Evolutionary conservation across 2,113 vertebrate genomes (phyloP), one percentile per base, ranked within the genome.

Genomic region (Carassius carassius): DNA sequence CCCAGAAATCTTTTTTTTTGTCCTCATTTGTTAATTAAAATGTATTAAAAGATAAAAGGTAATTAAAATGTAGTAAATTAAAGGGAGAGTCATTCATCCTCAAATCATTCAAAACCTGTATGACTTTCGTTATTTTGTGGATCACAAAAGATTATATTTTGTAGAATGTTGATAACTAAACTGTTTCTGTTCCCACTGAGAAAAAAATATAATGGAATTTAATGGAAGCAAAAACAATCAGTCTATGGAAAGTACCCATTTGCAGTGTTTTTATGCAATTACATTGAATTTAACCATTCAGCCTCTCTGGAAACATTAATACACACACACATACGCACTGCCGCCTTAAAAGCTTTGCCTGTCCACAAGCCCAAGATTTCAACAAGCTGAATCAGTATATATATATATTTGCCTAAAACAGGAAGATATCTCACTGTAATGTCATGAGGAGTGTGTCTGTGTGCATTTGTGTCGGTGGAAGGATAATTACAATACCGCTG

Each of bases 401-500:
- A 9, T 63, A 37, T 51, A 63, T 51, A 56, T 82, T 82, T 82
- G 65, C 5, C 67, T 73, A 17, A 58, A 14, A 14, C 32, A 41
- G 51, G 51, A 37, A 51, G 25, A 25, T 56, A 72, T 72, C 32
- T 82, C 13, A 0, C 16, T 62, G 47, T 82, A 41, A 54, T 72
- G 25, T 35, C 49, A 56, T 16, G 47, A 82, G 49, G 21, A 70
- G 65, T 16, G 44, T 54, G 17, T 70, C 8, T 29, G 49, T 72
- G 65, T 58, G 49, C 7, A 10, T 29, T 49, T 11, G 47, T 54
- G 63, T 69, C 25, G 17, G 79, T n/a, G 29, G 47, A 82, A 11
- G 21, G 49, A 82, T 82, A 72, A 82, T 82, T 82, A 82, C 51
- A 72, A 82, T 56, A 72, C 47, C 19, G 1, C 49, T 72, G 67